Evolutionary conservation across 2,113 vertebrate species (phyloP).

Genomic region (Etheostoma cragini): DNA sequence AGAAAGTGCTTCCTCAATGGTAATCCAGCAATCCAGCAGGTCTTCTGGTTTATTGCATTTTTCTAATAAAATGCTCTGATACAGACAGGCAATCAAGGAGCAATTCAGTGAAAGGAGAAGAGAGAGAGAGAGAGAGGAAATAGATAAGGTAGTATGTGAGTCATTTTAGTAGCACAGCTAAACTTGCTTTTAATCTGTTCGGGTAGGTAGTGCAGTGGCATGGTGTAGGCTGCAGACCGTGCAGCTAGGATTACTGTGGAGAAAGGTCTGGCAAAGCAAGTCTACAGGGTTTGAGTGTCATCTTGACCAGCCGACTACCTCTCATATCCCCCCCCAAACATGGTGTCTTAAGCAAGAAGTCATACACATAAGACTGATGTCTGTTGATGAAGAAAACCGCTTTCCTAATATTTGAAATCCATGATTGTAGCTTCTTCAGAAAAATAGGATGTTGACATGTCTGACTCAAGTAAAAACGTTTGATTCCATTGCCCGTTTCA

Average conservation of each 20-base stretch:
- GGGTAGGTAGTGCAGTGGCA: constrained; percentile 24
- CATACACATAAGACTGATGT: neutral
- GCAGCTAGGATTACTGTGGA: neutral
- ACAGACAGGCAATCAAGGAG: constrained; percentile 67
- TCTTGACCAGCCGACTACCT: constrained; percentile 28
- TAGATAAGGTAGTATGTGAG: constrained; percentile 30
- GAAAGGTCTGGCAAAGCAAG: no score
- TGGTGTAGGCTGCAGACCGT: constrained; percentile 24
- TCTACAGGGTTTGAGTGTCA: constrained; percentile 9
- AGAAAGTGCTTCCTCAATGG: constrained; percentile 70
- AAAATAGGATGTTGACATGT: neutral
- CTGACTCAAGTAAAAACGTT: neutral
- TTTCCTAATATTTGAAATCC: neutral
- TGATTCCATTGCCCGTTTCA: neutral
- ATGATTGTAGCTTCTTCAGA: constrained; percentile 1
- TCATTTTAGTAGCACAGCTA: constrained; percentile 42
- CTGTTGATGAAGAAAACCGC: neutral
- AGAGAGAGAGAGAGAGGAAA: constrained; percentile 5
- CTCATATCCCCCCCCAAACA: neutral
- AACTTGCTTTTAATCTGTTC: constrained; percentile 49
- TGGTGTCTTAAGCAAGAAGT: constrained; percentile 10
- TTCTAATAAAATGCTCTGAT: constrained; percentile 70
- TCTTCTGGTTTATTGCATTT: constrained; percentile 73
- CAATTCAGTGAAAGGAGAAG: constrained; percentile 43
- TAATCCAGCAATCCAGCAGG: constrained; percentile 60